Evolutionary conservation across 2,113 vertebrate species (phyloP), one percentile per base, ranked within the genome.

Genomic region (Bubalus kerabau): DNA sequence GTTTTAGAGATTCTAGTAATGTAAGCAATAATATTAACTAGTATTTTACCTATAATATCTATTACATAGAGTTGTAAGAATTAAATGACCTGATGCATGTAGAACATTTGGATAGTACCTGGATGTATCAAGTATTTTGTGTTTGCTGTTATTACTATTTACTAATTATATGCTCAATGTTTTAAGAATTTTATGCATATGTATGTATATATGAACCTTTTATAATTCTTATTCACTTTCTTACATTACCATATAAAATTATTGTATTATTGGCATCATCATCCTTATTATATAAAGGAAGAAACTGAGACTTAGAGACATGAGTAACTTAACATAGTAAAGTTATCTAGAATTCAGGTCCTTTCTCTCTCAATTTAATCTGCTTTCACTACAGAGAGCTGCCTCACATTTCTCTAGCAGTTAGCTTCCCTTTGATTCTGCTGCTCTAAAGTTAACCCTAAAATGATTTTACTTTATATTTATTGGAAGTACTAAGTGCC

Each of bases 401-500:
- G 26, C 46, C 50, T 96, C 32, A 90, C 6, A 89, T 96, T 91
- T 91, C 80, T 96, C 30, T 92, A 67, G 5, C 83, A 91, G 67
- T 82, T 95, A 95, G n/a, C 84, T 67, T 91, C 15, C 56, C 78
- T 96, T 80, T 92, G 46, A 80, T 80, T 94, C 21, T 93, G 76
- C 76, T 94, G 74, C 74, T 81, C 36, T 71, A 50, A 89, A 87
- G 59, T 93, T 94, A 95, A 60, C 62, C 71, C 23, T 88, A 59
- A 84, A 91, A 81, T 95, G 15, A 95, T 96, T 95, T 94, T 97
- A 81, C 46, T 96, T 95, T 16, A 54, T 89, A 87, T 97, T 94
- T 95, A 95, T 95, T 97, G 62, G 30, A 96, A 89, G 52, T 87
- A 95, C 67, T 92, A 94, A 97, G 32, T 76, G 40, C 24, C 84